Conservation (phyloP, 64 coral and sea anemone genomes). For the Pachyseris speciosa region DNA sequence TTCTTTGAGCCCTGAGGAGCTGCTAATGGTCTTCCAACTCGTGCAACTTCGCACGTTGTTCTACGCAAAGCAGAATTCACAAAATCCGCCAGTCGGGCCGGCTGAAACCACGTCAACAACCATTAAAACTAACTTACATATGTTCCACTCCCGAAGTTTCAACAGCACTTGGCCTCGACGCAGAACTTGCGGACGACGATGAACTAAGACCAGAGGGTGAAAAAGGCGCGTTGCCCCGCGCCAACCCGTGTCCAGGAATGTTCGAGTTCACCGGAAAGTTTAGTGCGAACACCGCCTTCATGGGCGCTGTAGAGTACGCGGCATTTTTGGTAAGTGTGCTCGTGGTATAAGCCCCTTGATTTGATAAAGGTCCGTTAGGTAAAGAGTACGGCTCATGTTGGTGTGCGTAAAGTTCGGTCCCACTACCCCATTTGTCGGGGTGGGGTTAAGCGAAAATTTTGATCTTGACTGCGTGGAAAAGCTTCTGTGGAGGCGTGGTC, state of each 20-base stretch:
- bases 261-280: slow-evolving; percentile 95
- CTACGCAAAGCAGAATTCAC: too few relatives aligned
- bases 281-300: slow-evolving; percentile 88
- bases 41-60: too few relatives aligned
- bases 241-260: slow-evolving; percentile 73
- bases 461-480: slow-evolving; percentile 92
- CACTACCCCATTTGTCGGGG: slow-evolving; percentile 82
- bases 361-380: slow-evolving; percentile 86
- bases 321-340: slow-evolving; percentile 51
- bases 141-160: slow-evolving; percentile 39
- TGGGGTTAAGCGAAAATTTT: slow-evolving; percentile 88
- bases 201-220: slow-evolving; percentile 80
- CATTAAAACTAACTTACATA: slow-evolving; percentile 5
- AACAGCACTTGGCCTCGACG: slow-evolving; percentile 47
- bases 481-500: slow-evolving; percentile 84
- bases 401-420: slow-evolving; percentile 86
- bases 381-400: slow-evolving; percentile 63
- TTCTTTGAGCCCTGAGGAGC: too few relatives aligned
- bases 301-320: slow-evolving; percentile 88
- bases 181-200: slow-evolving; percentile 37
- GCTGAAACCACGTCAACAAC: too few relatives aligned
- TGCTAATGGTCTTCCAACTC: too few relatives aligned
- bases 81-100: too few relatives aligned
- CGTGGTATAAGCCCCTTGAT: slow-evolving; percentile 38
- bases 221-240: slow-evolving; percentile 88